Evolutionary conservation across 1,140 invertebrate genomes (phyloP).

Genomic region (Hylaeus anthracinus): DNA sequence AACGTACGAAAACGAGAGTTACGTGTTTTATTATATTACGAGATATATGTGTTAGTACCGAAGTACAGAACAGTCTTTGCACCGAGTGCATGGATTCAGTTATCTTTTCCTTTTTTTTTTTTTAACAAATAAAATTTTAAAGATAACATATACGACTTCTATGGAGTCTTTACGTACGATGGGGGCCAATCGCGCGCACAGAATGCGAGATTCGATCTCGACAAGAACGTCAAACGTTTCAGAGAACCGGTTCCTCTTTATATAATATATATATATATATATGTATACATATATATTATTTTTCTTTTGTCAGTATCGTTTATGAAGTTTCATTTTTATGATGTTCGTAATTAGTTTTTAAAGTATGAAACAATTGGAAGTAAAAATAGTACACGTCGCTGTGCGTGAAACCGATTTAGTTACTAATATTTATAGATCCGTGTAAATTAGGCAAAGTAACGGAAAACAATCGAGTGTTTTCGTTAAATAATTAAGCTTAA

Average conservation of each 20-base stretch:
- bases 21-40: conserved; percentile 37
- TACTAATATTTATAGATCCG: not conserved
- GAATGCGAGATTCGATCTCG: conserved; percentile 29
- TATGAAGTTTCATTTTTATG: conserved; percentile 11
- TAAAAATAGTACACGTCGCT: not conserved
- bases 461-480: conserved; percentile 2
- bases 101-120: conserved; percentile 38
- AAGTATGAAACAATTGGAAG: conserved; percentile 2
- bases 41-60: conserved; percentile 23
- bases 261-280: not conserved
- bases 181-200: conserved; percentile 46
- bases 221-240: conserved; percentile 34
- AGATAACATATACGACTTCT: conserved; percentile 41
- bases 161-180: conserved; percentile 43
- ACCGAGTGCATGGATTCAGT: conserved; percentile 46
- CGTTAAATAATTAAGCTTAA: conserved; percentile 16
- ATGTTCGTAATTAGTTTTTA: not conserved
- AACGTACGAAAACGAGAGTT: conserved; percentile 25
- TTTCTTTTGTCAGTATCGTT: conserved; percentile 14
- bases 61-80: conserved; percentile 31
- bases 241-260: conserved; percentile 28
- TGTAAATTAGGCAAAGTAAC: conserved; percentile 10
- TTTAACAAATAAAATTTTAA: conserved; percentile 43
- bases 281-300: not conserved
- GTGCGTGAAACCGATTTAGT: not conserved